Conservation (phyloP, 2,797 vertebrate species). For the Denticeps clupeoides region DNA sequence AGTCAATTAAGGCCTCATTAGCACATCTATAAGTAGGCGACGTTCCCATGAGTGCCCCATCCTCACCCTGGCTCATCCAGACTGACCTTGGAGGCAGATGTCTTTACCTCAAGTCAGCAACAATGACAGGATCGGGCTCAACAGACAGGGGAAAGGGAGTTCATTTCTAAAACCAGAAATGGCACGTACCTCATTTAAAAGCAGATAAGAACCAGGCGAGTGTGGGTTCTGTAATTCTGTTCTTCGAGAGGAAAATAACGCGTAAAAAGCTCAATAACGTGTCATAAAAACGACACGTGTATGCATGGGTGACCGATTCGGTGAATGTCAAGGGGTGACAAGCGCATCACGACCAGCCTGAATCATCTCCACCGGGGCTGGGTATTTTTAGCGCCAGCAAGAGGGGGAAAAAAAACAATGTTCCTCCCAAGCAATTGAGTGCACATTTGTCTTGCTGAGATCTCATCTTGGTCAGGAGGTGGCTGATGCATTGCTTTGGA, state of each 20-base stretch:
- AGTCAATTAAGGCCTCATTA: slow-evolving; percentile 24
- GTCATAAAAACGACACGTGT: not conserved
- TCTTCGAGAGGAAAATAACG: too few species aligned
- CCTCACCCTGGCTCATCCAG: slow-evolving; percentile 1
- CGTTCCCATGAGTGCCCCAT: slow-evolving; percentile 3
- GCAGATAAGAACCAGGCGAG: too few species aligned
- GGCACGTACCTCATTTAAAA: too few species aligned
- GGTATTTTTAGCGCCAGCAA: not conserved
- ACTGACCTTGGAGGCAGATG: slow-evolving; percentile 10
- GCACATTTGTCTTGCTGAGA: too few species aligned
- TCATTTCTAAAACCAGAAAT: too few species aligned
- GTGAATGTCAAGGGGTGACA: slow-evolving; percentile 1
- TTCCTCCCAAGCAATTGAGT: not conserved
- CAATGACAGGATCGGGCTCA: too few species aligned
- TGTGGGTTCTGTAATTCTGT: too few species aligned
- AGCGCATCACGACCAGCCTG: not conserved
- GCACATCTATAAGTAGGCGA: slow-evolving; percentile 16
- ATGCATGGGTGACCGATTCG: slow-evolving; percentile 1
- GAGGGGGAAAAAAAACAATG: too few species aligned
- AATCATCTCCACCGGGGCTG: not conserved
- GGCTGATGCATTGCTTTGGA: not conserved
- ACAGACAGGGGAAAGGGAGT: too few species aligned
- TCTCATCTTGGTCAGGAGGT: not conserved
- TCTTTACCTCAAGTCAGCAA: too few species aligned
- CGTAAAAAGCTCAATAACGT: not conserved